Evolutionary conservation across 2,888 invertebrate genomes (phyloP), one percentile per base, ranked within the genome.

Genomic region (Gymnosoma rotundatum): DNA sequence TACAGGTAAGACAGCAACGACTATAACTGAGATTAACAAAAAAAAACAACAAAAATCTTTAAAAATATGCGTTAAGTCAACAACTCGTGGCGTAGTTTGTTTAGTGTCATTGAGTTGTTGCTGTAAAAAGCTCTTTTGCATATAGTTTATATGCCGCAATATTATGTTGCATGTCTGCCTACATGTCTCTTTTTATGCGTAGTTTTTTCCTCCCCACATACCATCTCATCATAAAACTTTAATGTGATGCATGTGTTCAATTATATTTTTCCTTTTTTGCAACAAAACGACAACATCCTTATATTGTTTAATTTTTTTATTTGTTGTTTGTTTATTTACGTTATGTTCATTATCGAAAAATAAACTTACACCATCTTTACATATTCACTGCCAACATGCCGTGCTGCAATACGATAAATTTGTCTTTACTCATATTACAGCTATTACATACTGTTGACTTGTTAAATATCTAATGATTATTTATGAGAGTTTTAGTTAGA

Each of bases 101-200:
- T 74, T 60, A n/a, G 63, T 80, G 73, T 80, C 61, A 80, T 56
- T 61, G 52, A 20, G 36, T 79, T 76, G 79, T 45, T 79, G 36
- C 63, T 63, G 16, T 67, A 56, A 74, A 78, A 76, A 83, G 69
- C 83, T 83, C 80, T 80, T 83, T 83, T 80, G 76, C 83, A 80
- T 83, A 83, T 80, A 80, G 76, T 69, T 80, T 69, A 73, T 73
- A 76, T 83, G 83, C 83, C 83, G 83, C 83, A 83, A 83, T 75
- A 76, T 80, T 63, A 69, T 83, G 83, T 80, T 80, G 83, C 76
- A 83, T 83, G 80, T 83, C 83, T 75, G 52, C 48, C 76, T 80
- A 75, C 80, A 83, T 83, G 73, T 63, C 70, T 76, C 50, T 50
- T 69, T 36, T 50, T 61, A 32, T 80, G 48, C 48, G 18, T 60